phyloP scores from a whole-genome alignment of 35 echinoderm and acorn worm genomes.

The Eucidaris tribuloides region DNA sequence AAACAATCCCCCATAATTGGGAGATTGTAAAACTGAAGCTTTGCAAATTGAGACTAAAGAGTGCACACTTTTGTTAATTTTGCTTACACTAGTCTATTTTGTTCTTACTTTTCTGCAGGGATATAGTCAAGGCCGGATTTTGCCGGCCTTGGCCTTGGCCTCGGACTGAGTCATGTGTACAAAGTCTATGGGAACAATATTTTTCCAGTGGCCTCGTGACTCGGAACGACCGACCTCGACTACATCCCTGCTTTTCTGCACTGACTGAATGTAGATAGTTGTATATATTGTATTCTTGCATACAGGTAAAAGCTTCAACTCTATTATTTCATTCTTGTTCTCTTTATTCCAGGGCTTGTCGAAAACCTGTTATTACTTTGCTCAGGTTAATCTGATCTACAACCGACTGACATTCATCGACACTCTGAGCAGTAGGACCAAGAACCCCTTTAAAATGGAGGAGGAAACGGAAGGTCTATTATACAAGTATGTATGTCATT shows the following conservation, averaged over 20 bases:
- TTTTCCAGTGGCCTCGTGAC: too few species aligned
- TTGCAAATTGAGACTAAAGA: too few species aligned
- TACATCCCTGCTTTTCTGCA: not conserved
- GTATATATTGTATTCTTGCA: not conserved
- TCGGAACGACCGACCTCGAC: not conserved
- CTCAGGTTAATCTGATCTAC: conserved; percentile 12
- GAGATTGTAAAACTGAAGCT: too few species aligned
- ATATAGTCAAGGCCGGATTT: too few species aligned
- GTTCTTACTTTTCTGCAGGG: too few species aligned
- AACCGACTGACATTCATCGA: not conserved
- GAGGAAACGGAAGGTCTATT: not conserved
- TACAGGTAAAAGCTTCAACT: not conserved
- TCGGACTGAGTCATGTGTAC: too few species aligned
- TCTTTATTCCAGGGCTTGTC: conserved; percentile 22
- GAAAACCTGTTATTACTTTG: conserved; percentile 8
- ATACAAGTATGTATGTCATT: too few species aligned
- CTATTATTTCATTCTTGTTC: not conserved
- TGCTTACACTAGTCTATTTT: too few species aligned
- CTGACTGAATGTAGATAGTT: not conserved
- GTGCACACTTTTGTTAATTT: too few species aligned
- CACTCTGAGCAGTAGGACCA: not conserved
- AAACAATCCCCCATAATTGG: too few species aligned
- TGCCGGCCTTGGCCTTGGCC: too few species aligned
- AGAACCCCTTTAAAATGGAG: not conserved
- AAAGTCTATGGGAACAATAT: too few species aligned